Conservation (phyloP, 2,888 invertebrate species). For the Dione vanillae region DNA sequence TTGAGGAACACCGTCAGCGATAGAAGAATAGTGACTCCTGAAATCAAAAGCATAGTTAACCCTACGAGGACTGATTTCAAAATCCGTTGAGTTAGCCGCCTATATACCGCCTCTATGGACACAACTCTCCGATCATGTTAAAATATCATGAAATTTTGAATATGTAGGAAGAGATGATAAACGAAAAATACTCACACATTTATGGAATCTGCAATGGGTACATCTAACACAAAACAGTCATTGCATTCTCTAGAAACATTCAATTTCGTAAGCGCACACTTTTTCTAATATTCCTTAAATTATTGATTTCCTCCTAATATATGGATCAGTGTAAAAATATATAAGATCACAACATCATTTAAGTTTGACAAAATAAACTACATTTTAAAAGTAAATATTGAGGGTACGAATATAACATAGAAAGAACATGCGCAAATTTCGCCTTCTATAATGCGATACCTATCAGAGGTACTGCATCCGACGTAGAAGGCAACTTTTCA, state of each 20-base stretch:
- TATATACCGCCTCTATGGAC: constrained; percentile 41
- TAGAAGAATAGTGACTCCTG: constrained; percentile 99
- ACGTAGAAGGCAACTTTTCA: constrained; percentile 96
- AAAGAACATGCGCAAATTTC: constrained; percentile 56
- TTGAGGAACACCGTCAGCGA: constrained; percentile 99
- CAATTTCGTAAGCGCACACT: constrained; percentile 28
- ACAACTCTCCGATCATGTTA: constrained; percentile 58
- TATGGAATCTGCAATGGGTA: constrained; percentile 34
- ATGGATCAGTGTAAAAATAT: neutral
- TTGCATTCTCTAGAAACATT: constrained; percentile 35
- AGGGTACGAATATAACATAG: constrained; percentile 31
- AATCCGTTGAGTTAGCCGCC: constrained; percentile 35
- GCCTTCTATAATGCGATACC: constrained; percentile 79
- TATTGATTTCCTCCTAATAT: neutral
- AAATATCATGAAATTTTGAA: neutral
- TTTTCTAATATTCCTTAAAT: constrained; percentile 13
- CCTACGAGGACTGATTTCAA: constrained; percentile 51
- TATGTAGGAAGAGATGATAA: constrained; percentile 11
- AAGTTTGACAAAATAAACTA: neutral
- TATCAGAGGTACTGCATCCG: constrained; percentile 93
- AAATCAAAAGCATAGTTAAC: constrained; percentile 88
- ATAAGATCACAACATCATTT: neutral
- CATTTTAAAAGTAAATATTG: neutral
- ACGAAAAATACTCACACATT: constrained; percentile 25
- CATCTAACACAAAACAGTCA: constrained; percentile 36